These are phyloP conservation scores for Geopemphigus sp. DNA, from an alignment of 1,140 invertebrate genomes.

Conservation along the genomic window DNA sequence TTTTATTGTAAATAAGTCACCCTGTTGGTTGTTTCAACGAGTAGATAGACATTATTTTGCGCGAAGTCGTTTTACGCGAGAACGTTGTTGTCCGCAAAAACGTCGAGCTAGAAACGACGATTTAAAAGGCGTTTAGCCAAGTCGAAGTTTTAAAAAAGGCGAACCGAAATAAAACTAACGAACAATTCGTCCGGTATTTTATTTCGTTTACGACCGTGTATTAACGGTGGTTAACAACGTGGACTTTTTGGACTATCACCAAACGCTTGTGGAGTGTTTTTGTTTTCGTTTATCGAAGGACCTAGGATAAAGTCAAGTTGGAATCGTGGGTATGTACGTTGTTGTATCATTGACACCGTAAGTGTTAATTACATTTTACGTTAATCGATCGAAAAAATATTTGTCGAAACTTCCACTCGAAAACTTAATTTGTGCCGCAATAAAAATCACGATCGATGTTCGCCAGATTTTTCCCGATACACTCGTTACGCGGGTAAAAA, in stretches of 20 bases:
- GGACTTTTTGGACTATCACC: neutral
- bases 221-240: neutral
- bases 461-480: too few species aligned
- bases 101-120: neutral
- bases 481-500: too few species aligned
- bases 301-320: neutral
- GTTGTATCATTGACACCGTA: neutral
- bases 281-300: neutral
- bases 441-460: neutral
- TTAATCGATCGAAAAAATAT: neutral
- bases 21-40: neutral
- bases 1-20: neutral
- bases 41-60: too few species aligned
- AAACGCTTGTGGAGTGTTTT: neutral
- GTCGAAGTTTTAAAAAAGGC: neutral
- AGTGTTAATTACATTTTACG: neutral
- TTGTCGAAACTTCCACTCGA: neutral
- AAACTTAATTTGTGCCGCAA: neutral
- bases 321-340: neutral
- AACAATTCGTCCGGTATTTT: neutral
- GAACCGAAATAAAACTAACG: too few species aligned
- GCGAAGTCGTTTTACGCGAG: too few species aligned
- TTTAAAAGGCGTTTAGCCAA: slow-evolving; percentile 12
- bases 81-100: too few species aligned
- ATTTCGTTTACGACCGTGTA: neutral